These are phyloP conservation scores for Conomelus anceps DNA, from an alignment of 2,888 invertebrate genomes.

Conservation along the genomic window DNA sequence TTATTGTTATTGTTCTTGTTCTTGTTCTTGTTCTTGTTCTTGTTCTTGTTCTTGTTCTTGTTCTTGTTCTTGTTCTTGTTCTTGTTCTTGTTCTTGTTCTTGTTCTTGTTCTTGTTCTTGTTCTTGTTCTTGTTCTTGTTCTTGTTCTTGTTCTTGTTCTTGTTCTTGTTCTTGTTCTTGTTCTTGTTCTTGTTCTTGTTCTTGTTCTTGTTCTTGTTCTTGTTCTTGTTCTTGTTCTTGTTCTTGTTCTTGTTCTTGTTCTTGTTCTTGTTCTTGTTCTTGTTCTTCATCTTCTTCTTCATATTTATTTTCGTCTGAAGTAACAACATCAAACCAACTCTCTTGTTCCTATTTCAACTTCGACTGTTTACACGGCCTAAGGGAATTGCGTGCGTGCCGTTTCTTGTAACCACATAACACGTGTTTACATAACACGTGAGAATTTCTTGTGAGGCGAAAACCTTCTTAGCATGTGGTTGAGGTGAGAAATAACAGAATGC, in stretches of 20 bases:
- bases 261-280: background rate
- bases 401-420: background rate
- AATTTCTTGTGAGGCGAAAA: background rate
- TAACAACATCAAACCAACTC: background rate
- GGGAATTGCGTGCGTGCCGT: background rate
- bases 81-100: background rate
- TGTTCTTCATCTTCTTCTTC: background rate
- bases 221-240: background rate
- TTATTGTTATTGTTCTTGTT: background rate
- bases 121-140: background rate
- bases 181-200: background rate
- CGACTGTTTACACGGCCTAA: background rate
- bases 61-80: background rate
- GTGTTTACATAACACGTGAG: too few relatives aligned
- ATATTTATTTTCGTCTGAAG: background rate
- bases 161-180: too few relatives aligned
- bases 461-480: background rate
- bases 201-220: background rate
- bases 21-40: background rate
- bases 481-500: background rate
- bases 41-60: background rate
- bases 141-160: background rate
- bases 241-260: background rate
- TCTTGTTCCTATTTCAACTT: background rate
- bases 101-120: background rate